Evolutionary conservation across 64 coral and sea anemone species (phyloP).

Genomic region (Montipora capricornis): DNA sequence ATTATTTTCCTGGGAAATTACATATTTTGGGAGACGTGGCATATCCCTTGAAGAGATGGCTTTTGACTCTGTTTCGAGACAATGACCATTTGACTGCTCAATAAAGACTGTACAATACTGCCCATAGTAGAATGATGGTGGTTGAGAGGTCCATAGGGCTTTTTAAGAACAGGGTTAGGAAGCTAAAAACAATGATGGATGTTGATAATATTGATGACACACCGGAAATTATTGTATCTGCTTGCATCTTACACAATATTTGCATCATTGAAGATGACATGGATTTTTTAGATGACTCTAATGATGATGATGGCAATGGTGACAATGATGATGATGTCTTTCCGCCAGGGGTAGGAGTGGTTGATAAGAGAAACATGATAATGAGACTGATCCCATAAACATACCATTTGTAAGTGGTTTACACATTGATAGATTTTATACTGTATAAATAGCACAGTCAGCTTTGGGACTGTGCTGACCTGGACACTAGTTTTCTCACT

Average conservation of each 20-base stretch:
- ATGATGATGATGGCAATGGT: slow-evolving; percentile 26
- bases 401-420: not conserved
- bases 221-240: slow-evolving; percentile 16
- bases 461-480: not conserved
- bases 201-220: slow-evolving; percentile 25
- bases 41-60: slow-evolving; percentile 56
- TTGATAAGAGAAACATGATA: slow-evolving; percentile 54
- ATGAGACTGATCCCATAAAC: slow-evolving; percentile 46
- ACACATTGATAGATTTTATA: not conserved
- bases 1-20: slow-evolving; percentile 54
- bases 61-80: slow-evolving; percentile 63
- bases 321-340: slow-evolving; percentile 34
- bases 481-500: not conserved
- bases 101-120: slow-evolving; percentile 30
- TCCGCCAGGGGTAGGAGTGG: slow-evolving; percentile 33
- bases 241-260: slow-evolving; percentile 28
- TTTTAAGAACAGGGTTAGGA: slow-evolving; percentile 50
- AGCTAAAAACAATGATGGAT: slow-evolving; percentile 53
- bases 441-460: not conserved
- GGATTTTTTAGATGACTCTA: slow-evolving; percentile 18
- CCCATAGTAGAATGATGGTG: slow-evolving; percentile 25
- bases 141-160: slow-evolving; percentile 56
- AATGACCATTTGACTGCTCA: slow-evolving; percentile 26
- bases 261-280: slow-evolving; percentile 20
- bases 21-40: slow-evolving; percentile 69